These are phyloP conservation scores for Galerucella calmariensis DNA, from an alignment of 2,888 invertebrate species.

Conservation along the genomic window DNA sequence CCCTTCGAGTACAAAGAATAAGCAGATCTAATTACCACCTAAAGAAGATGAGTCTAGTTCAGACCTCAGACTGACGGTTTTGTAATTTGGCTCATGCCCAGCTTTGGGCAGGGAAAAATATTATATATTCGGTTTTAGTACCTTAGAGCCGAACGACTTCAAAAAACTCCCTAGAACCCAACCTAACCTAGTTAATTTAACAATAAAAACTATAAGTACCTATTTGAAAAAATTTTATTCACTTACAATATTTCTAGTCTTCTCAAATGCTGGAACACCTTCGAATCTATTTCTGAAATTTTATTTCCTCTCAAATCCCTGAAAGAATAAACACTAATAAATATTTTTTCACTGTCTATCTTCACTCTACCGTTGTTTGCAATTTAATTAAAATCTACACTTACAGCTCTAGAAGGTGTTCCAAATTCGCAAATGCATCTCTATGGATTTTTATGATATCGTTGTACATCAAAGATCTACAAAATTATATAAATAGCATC, in stretches of 20 bases:
- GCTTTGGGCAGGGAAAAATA: too few species aligned
- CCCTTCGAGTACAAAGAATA: too few species aligned
- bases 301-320: slow-evolving; percentile 68
- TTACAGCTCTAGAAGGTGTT: slow-evolving; percentile 39
- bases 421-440: slow-evolving; percentile 30
- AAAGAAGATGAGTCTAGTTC: too few species aligned
- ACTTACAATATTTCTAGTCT: slow-evolving; percentile 66
- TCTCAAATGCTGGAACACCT: slow-evolving; percentile 61
- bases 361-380: background rate
- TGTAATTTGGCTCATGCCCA: too few species aligned
- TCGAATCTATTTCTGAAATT: slow-evolving; percentile 60
- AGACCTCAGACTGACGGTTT: too few species aligned
- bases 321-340: slow-evolving; percentile 43
- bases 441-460: slow-evolving; percentile 35
- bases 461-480: slow-evolving; percentile 54
- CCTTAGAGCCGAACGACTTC: too few species aligned
- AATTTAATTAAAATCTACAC: slow-evolving; percentile 17
- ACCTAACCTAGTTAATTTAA: too few species aligned
- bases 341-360: background rate
- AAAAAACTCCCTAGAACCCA: too few species aligned
- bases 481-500: background rate
- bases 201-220: background rate
- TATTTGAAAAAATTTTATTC: slow-evolving; percentile 20
- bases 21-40: too few species aligned
- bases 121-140: too few species aligned